Conservation (phyloP, 2,888 invertebrate genomes). For the Mermis nigrescens region DNA sequence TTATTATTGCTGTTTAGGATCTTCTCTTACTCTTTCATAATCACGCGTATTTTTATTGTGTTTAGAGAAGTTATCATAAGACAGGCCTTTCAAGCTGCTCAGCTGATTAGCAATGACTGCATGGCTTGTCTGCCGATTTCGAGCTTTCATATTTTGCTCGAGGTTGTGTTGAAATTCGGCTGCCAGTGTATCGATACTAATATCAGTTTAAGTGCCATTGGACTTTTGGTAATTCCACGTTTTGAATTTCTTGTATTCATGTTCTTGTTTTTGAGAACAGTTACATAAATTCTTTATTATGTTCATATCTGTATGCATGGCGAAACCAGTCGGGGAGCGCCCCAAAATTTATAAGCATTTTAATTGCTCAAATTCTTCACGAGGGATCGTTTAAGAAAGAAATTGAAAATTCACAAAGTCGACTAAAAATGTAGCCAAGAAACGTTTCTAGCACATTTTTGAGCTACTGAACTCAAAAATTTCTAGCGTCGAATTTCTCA, state of each 20-base stretch:
- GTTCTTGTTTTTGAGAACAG: background rate
- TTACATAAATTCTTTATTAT: too few species aligned
- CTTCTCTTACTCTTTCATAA: constrained; percentile 18
- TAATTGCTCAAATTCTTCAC: too few species aligned
- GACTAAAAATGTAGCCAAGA: too few species aligned
- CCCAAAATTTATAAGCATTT: too few species aligned
- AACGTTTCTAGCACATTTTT: too few species aligned
- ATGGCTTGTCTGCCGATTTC: constrained; percentile 73
- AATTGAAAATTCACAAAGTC: too few species aligned
- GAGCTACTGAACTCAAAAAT: too few species aligned
- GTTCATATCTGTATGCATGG: too few species aligned
- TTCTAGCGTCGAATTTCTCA: too few species aligned
- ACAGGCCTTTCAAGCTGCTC: constrained; percentile 37
- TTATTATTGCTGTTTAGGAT: background rate
- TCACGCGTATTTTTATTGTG: constrained; percentile 19
- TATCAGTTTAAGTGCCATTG: constrained; percentile 86
- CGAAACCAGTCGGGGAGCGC: too few species aligned
- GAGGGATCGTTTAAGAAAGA: too few species aligned
- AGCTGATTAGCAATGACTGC: constrained; percentile 82
- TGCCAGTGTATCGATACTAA: constrained; percentile 87
- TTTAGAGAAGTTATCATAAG: constrained; percentile 45
- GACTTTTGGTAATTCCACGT: constrained; percentile 53
- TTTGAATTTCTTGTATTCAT: background rate
- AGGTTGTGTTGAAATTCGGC: constrained; percentile 84
- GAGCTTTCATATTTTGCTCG: constrained; percentile 48